Conservation (phyloP, 2,888 invertebrate species). For the Caenorhabditis afra region DNA sequence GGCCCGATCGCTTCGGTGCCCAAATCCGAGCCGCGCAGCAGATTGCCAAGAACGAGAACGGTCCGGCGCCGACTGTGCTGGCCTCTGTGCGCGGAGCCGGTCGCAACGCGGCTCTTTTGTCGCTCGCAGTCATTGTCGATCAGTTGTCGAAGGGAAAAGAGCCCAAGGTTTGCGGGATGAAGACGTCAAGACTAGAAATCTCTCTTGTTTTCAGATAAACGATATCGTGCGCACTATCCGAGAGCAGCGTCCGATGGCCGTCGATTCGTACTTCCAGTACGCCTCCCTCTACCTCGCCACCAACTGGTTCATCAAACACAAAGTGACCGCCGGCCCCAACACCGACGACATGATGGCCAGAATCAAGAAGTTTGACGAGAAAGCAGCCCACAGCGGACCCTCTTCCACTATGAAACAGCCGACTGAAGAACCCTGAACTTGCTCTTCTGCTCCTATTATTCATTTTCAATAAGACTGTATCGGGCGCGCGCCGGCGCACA, state of each 20-base stretch:
- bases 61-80: conserved; percentile 25
- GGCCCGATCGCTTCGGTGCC: conserved; percentile 27
- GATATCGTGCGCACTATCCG: conserved; percentile 51
- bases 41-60: conserved; percentile 38
- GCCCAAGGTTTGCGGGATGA: conserved; percentile 26
- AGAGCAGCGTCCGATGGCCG: conserved; percentile 55
- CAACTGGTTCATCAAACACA: conserved; percentile 48
- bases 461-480: no score
- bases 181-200: no score
- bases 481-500: no score
- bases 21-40: conserved; percentile 32
- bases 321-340: conserved; percentile 1
- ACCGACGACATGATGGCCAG: conserved; percentile 21
- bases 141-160: conserved; percentile 38
- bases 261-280: conserved; percentile 44
- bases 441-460: no score
- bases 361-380: conserved; percentile 39
- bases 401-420: conserved; percentile 34
- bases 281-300: conserved; percentile 44
- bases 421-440: no score
- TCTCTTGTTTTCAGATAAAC: conserved; percentile 23
- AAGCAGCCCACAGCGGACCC: conserved; percentile 12
- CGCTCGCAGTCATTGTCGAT: conserved; percentile 38
- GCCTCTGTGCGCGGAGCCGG: conserved; percentile 48
- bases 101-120: conserved; percentile 37